A percentile compares a stretch with the other conserved stretches of the same genome.
Evolutionary conservation across 2,888 invertebrate species (phyloP).

Genomic region (Barypeithes pellucidus): DNA sequence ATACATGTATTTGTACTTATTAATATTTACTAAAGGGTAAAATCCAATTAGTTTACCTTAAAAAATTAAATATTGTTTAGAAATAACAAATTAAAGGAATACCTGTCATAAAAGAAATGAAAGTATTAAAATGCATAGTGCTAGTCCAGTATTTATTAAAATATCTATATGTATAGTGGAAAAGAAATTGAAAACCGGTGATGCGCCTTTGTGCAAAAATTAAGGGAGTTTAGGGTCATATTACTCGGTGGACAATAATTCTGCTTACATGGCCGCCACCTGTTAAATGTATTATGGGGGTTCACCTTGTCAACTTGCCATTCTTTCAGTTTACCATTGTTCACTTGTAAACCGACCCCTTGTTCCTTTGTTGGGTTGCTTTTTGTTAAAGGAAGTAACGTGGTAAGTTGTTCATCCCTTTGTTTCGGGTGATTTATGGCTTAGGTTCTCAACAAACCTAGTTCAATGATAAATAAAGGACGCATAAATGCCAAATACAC

Average conservation of each 20-base stretch:
- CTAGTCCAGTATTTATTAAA: too few species aligned
- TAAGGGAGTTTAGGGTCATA: neutral
- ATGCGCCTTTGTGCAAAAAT: neutral
- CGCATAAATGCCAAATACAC: too few species aligned
- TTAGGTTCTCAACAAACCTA: neutral
- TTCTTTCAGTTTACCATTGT: neutral
- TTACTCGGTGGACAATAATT: neutral
- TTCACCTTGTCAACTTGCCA: slow-evolving; percentile 1
- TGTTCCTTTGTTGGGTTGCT: neutral
- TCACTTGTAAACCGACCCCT: neutral
- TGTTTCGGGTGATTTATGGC: neutral
- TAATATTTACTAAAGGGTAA: too few species aligned
- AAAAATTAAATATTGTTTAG: too few species aligned
- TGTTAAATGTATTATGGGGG: slow-evolving; percentile 2
- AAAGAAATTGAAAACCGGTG: slow-evolving; percentile 1
- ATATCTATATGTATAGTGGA: too few species aligned
- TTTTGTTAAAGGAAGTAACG: neutral
- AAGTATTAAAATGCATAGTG: too few species aligned
- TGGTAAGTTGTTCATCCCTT: neutral
- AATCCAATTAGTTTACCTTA: too few species aligned
- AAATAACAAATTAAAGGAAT: too few species aligned
- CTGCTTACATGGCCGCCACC: slow-evolving; percentile 2
- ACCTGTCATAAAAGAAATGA: too few species aligned
- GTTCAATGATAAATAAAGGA: too few species aligned
- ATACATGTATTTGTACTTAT: too few species aligned